phyloP scores from a whole-genome alignment of 2,888 invertebrate genomes.

The Heliconius ethilla region DNA sequence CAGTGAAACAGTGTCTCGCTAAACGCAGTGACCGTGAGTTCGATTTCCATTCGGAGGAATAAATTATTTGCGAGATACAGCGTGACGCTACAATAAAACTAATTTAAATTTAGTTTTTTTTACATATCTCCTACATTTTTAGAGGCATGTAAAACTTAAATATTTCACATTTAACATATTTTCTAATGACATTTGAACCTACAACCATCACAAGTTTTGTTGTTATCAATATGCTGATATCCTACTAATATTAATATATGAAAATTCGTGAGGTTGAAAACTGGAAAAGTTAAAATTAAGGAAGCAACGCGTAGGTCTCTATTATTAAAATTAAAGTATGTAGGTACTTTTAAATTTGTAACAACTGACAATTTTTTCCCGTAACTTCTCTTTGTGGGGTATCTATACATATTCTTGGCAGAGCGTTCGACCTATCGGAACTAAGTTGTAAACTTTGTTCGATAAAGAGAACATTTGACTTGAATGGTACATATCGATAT shows the following conservation, averaged over 20 bases:
- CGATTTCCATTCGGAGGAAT: neutral
- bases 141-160: too few relatives aligned
- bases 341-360: neutral
- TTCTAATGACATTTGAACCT: too few relatives aligned
- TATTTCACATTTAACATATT: too few relatives aligned
- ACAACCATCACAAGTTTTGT: too few relatives aligned
- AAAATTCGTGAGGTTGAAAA: too few relatives aligned
- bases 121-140: too few relatives aligned
- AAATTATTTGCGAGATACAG: neutral
- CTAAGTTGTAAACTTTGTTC: conserved; percentile 10
- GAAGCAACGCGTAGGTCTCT: neutral
- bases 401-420: conserved; percentile 19
- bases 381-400: neutral
- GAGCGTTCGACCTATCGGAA: conserved; percentile 2
- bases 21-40: neutral
- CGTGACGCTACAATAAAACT: neutral
- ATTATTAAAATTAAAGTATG: neutral
- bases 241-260: too few relatives aligned
- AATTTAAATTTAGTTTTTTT: neutral
- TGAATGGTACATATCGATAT: neutral
- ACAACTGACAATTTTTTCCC: neutral
- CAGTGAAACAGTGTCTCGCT: neutral
- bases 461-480: conserved; percentile 14
- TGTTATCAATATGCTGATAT: too few relatives aligned
- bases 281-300: neutral